Conservation (phyloP, 1,140 invertebrate species). For the Marisa cornuarietis region DNA sequence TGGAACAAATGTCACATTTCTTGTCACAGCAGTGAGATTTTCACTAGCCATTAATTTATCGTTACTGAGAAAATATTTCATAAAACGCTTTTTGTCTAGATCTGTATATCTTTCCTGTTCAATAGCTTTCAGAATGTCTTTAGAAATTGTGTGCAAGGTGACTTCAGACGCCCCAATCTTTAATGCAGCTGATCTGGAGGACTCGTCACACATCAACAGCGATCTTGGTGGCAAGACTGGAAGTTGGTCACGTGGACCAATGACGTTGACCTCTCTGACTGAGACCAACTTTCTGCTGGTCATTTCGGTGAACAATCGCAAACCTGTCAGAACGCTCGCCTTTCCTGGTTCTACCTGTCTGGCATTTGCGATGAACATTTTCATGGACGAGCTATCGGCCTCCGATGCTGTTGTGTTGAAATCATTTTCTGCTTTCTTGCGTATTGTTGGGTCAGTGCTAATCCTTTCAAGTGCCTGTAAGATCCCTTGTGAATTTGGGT, state of each 20-base stretch:
- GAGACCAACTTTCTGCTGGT: neutral
- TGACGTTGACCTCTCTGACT: neutral
- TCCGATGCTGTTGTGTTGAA: neutral
- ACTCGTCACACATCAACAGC: neutral
- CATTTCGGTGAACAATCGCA: neutral
- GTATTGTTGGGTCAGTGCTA: neutral
- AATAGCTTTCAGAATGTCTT: constrained; percentile 4
- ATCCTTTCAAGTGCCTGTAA: constrained; percentile 1
- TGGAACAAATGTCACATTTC: constrained; percentile 14
- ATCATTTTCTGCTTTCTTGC: neutral
- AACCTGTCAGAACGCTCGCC: neutral
- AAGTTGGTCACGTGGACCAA: constrained; percentile 8
- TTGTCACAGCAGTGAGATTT: neutral
- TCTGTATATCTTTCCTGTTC: neutral
- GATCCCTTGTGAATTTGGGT: constrained; percentile 12
- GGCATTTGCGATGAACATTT: neutral
- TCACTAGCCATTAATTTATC: neutral
- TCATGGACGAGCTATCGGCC: neutral
- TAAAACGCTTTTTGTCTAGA: constrained; percentile 7
- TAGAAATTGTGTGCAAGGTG: neutral
- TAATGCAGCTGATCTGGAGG: constrained; percentile 4
- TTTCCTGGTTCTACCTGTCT: neutral
- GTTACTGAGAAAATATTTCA: constrained; percentile 21
- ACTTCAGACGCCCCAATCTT: constrained; percentile 8
- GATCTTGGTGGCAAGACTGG: constrained; percentile 1